phyloP scores from a whole-genome alignment of 2,888 invertebrate species.

The Dendrolimus houi region DNA sequence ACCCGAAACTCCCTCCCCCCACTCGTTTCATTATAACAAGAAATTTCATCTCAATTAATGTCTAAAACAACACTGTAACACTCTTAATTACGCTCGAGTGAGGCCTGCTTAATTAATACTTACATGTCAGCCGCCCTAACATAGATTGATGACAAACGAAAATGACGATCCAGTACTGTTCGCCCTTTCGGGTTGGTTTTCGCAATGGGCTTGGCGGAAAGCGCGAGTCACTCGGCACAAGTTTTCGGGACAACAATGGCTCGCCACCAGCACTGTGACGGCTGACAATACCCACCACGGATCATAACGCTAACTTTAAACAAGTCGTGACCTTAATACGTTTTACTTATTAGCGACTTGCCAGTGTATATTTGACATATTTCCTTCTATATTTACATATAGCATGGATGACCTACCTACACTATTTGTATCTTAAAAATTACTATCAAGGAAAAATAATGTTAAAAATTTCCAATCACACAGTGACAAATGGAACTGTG shows the following conservation, averaged over 20 bases:
- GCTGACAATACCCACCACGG: conserved; percentile 44
- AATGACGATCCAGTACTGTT: conserved; percentile 66
- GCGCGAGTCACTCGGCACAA: conserved; percentile 61
- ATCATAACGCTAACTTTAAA: conserved; percentile 52
- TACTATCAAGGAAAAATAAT: too few species aligned
- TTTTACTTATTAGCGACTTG: conserved; percentile 61
- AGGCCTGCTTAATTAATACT: conserved; percentile 75
- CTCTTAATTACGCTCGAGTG: conserved; percentile 75
- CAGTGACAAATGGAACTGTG: too few species aligned
- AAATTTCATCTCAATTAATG: conserved; percentile 76
- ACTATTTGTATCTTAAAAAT: too few species aligned
- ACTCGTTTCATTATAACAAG: conserved; percentile 62
- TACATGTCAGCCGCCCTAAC: conserved; percentile 72
- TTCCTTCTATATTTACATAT: too few species aligned
- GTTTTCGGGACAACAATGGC: conserved; percentile 55
- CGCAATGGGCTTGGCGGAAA: conserved; percentile 43
- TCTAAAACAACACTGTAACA: conserved; percentile 74
- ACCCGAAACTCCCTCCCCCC: conserved; percentile 26
- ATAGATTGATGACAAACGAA: conserved; percentile 76
- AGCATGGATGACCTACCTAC: too few species aligned
- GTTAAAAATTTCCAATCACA: too few species aligned
- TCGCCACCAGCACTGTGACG: conserved; percentile 29
- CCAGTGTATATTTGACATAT: too few species aligned
- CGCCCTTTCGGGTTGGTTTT: conserved; percentile 53
- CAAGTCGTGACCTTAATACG: conserved; percentile 61